Conservation (phyloP, 2,797 vertebrate genomes). For the Muscicapa striata region DNA sequence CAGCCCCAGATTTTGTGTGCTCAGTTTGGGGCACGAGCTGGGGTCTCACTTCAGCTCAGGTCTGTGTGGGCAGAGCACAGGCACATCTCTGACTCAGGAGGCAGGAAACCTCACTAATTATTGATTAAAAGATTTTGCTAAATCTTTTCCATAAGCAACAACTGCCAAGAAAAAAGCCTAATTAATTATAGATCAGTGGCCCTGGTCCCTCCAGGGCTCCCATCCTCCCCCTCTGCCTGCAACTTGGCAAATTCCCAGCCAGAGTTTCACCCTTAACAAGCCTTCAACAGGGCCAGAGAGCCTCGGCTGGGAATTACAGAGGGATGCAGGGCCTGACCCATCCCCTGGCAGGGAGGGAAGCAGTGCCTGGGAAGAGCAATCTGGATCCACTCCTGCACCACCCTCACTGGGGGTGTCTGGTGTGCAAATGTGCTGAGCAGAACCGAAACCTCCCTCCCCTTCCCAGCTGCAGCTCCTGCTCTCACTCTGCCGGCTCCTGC, state of each 20-base stretch:
- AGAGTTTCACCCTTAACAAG: background rate
- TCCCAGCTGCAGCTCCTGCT: background rate
- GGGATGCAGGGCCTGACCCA: background rate
- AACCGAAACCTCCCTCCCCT: background rate
- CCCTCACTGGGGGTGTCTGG: background rate
- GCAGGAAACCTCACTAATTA: slow-evolving; percentile 6
- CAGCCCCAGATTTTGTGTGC: fast-evolving
- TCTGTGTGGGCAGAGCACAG: background rate
- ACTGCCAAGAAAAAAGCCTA: background rate
- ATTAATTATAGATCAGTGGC: slow-evolving; percentile 43
- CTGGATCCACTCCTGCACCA: fast-evolving
- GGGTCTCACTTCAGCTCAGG: fast-evolving
- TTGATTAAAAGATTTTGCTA: slow-evolving; percentile 26
- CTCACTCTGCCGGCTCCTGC: background rate
- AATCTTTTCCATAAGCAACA: background rate
- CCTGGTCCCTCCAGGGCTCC: background rate
- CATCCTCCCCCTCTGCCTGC: fast-evolving
- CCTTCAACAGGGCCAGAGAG: background rate
- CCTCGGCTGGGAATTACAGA: background rate
- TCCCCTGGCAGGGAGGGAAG: background rate
- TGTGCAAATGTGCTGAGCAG: background rate
- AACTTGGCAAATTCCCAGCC: background rate
- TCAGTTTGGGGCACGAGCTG: fast-evolving
- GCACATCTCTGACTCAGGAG: fast-evolving
- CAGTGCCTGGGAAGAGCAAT: background rate